These are phyloP conservation scores for Alauda arvensis DNA, from an alignment of 2,797 vertebrate genomes.

Conservation along the genomic window DNA sequence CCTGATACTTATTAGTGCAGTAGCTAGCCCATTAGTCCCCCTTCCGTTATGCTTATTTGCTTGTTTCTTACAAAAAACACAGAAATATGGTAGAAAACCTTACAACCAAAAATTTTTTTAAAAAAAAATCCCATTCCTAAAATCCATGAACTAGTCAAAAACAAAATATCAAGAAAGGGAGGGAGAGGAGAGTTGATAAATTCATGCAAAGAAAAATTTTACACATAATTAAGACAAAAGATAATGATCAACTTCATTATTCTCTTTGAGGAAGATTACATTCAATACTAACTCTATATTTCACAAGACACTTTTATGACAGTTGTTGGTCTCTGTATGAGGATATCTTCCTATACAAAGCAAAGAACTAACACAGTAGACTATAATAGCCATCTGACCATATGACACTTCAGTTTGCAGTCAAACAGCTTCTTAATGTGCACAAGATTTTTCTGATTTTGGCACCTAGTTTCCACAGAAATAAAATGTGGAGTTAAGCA, in stretches of 20 bases:
- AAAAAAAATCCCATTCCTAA: neutral
- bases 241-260: neutral
- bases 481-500: neutral
- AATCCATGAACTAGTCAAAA: neutral
- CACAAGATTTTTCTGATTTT: neutral
- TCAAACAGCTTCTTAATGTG: neutral
- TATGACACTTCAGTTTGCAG: neutral
- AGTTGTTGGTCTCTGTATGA: neutral
- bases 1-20: neutral
- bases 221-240: neutral
- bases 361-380: neutral
- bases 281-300: neutral
- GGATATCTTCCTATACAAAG: neutral
- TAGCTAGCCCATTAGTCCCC: neutral
- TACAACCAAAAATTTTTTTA: neutral
- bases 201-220: neutral
- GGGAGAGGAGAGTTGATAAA: neutral
- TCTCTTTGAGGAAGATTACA: neutral
- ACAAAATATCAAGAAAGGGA: accelerated
- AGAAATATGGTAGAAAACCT: neutral
- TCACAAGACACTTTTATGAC: neutral
- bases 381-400: neutral
- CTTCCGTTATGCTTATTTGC: neutral
- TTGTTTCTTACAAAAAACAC: neutral
- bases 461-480: neutral